phyloP scores from a whole-genome alignment of 2,797 vertebrate species.

The Gymnothorax javanicus region DNA sequence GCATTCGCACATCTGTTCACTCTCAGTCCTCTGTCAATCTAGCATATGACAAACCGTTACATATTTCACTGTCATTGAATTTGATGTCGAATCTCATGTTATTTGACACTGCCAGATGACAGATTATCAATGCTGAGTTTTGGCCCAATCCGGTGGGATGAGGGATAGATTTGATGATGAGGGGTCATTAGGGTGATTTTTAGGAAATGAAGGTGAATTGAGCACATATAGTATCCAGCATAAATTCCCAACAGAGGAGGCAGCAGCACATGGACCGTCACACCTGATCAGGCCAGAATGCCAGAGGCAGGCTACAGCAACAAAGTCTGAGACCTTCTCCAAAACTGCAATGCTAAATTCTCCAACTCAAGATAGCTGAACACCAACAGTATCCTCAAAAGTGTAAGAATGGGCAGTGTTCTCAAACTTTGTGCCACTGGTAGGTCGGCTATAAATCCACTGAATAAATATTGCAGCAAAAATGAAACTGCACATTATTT shows the following conservation, averaged over 20 bases:
- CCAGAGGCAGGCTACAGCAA: background rate
- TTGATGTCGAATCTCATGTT: background rate
- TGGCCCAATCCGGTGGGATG: background rate
- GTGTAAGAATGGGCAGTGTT: background rate
- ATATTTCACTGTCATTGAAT: background rate
- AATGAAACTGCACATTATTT: background rate
- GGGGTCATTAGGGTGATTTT: background rate
- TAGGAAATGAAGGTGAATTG: background rate
- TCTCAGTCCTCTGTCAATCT: slow-evolving; percentile 22
- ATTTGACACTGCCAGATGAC: background rate
- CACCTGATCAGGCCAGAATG: background rate
- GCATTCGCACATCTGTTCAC: slow-evolving; percentile 2
- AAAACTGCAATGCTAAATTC: background rate
- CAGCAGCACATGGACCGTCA: background rate
- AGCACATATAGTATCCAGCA: background rate
- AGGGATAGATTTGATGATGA: background rate
- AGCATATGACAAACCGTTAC: slow-evolving; percentile 9
- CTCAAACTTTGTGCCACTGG: background rate
- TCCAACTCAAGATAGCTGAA: background rate
- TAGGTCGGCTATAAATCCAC: background rate
- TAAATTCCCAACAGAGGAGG: no score
- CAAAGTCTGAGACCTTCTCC: background rate
- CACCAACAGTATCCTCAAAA: background rate
- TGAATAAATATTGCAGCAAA: background rate
- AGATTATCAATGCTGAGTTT: background rate